Conservation (phyloP, 2,888 invertebrate species). For the Gasteruption jaculator region DNA sequence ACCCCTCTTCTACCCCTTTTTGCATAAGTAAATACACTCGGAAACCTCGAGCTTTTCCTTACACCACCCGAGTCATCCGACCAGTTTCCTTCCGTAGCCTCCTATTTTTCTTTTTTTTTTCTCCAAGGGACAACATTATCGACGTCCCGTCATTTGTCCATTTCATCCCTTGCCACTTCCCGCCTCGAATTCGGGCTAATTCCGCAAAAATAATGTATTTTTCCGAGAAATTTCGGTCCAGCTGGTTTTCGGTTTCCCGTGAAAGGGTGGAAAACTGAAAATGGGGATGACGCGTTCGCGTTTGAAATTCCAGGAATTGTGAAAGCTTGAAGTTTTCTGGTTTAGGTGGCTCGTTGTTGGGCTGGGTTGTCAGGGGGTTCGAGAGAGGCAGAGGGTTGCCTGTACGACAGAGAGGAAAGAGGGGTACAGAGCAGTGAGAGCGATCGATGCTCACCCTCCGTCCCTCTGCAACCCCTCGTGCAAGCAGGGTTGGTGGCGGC, state of each 20-base stretch:
- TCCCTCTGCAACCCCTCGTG: conserved; percentile 37
- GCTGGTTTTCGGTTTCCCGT: too few species aligned
- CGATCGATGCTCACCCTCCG: conserved; percentile 58
- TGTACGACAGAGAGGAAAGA: conserved; percentile 16
- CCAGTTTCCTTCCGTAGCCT: conserved; percentile 15
- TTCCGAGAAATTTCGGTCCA: too few species aligned
- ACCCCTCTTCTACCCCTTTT: conserved; percentile 31
- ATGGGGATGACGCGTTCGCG: too few species aligned
- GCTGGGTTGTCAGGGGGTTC: conserved; percentile 25
- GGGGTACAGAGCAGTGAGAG: conserved; percentile 40
- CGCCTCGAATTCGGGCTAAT: conserved; percentile 16
- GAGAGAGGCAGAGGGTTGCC: conserved; percentile 23
- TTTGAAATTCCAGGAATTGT: too few species aligned
- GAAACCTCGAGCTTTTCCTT: too few species aligned
- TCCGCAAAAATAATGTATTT: too few species aligned
- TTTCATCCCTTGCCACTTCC: too few species aligned
- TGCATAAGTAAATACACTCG: conserved; percentile 42
- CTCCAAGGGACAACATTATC: too few species aligned
- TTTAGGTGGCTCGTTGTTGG: conserved; percentile 27
- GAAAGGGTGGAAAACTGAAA: too few species aligned
- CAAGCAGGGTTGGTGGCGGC: conserved; percentile 43
- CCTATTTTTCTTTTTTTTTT: conserved; percentile 9
- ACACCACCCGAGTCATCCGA: conserved; percentile 19
- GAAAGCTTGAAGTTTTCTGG: conserved; percentile 34
- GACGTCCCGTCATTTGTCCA: too few species aligned